A percentile compares a stretch with the other conserved stretches of the same genome.
phyloP scores from a whole-genome alignment of 2,113 vertebrate genomes.

The Sorex araneus region DNA sequence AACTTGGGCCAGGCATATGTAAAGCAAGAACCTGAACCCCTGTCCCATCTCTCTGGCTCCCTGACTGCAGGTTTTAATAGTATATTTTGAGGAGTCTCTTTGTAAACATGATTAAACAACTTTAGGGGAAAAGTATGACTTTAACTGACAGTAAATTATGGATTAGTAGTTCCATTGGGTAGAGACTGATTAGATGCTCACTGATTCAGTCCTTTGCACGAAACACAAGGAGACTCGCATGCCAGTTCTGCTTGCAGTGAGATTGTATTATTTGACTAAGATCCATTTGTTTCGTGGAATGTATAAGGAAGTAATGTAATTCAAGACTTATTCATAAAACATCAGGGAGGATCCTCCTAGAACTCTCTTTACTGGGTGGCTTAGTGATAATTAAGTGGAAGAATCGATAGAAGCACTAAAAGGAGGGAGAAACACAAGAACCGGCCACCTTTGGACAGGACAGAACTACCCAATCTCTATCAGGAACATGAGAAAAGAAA shows the following conservation, averaged over 20 bases:
- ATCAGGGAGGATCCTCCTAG: neutral
- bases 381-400: neutral
- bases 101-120: constrained; percentile 28
- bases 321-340: neutral
- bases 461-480: neutral
- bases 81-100: neutral
- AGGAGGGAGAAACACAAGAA: no score
- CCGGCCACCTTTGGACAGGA: neutral
- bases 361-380: neutral
- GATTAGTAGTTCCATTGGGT: neutral
- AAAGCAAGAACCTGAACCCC: no score
- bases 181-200: neutral
- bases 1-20: no score
- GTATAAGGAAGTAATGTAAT: neutral
- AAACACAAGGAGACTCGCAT: neutral
- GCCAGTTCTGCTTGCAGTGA: neutral
- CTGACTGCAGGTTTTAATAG: neutral
- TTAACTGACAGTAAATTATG: constrained; percentile 28
- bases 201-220: neutral
- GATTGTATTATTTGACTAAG: neutral
- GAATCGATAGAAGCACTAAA: no score
- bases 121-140: constrained; percentile 7
- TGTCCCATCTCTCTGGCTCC: no score
- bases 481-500: constrained; percentile 6
- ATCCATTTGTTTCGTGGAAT: neutral